A percentile compares a stretch with the other conserved stretches of the same genome.
Evolutionary conservation across 2,888 invertebrate species (phyloP).

Genomic region (Mimumesa dahlbomi): DNA sequence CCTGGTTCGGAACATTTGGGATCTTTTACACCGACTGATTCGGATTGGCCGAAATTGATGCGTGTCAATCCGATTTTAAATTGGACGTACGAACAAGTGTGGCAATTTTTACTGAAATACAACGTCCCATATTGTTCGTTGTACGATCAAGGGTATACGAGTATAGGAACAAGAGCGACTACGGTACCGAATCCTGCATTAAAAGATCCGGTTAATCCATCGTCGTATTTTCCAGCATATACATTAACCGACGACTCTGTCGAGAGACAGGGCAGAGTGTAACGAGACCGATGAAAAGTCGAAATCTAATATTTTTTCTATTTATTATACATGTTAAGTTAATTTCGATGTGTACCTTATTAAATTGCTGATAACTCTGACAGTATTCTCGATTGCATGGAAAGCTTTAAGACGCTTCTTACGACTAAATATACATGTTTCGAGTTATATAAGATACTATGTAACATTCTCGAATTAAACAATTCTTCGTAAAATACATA

Average conservation of each 20-base stretch:
- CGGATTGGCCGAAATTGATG: constrained; percentile 94
- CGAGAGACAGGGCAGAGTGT: constrained; percentile 74
- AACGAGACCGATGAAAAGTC: constrained; percentile 23
- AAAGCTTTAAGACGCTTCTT: no score
- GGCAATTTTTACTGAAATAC: constrained; percentile 91
- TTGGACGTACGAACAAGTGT: constrained; percentile 95
- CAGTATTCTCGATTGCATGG: background rate
- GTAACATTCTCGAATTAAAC: no score
- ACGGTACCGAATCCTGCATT: constrained; percentile 75
- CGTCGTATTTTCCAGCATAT: constrained; percentile 73
- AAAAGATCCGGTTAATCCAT: constrained; percentile 68
- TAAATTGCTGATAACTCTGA: background rate
- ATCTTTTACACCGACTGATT: constrained; percentile 91
- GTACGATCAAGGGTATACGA: constrained; percentile 91
- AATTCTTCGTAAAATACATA: background rate
- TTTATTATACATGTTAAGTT: constrained; percentile 7
- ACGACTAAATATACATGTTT: no score
- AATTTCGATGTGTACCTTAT: background rate
- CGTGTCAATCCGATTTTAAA: constrained; percentile 94
- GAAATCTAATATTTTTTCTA: background rate
- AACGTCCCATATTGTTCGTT: constrained; percentile 94
- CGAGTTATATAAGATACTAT: no score
- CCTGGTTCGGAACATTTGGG: constrained; percentile 87
- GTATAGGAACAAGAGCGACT: constrained; percentile 71
- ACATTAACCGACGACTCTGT: constrained; percentile 71